A percentile compares a stretch with the other conserved stretches of the same genome.
phyloP scores from a whole-genome alignment of 2,888 invertebrate species.

The Acanthosepion pharaonis region DNA sequence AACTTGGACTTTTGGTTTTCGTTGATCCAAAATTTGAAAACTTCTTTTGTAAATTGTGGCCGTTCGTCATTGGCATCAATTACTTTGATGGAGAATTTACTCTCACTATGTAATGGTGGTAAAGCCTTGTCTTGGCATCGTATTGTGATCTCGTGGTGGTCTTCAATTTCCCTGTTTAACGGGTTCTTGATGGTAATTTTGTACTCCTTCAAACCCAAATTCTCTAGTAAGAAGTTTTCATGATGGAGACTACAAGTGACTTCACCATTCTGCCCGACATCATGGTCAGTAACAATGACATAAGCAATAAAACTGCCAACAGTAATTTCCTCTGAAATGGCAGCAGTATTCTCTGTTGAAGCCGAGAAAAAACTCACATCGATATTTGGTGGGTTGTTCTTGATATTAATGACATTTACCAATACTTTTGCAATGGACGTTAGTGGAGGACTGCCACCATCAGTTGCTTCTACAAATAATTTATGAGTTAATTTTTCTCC shows the following conservation, averaged over 20 bases:
- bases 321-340: neutral
- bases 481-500: neutral
- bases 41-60: neutral
- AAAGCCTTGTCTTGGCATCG: neutral
- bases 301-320: conserved; percentile 11
- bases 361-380: neutral
- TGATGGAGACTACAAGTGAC: neutral
- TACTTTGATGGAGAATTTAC: neutral
- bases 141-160: neutral
- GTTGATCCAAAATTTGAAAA: neutral
- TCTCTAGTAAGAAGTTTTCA: neutral
- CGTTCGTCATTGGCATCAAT: neutral
- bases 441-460: neutral
- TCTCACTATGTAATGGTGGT: neutral
- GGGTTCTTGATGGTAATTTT: neutral
- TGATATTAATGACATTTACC: neutral
- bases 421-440: neutral
- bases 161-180: neutral
- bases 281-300: neutral
- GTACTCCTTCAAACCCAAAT: neutral
- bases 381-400: neutral
- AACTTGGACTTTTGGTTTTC: neutral
- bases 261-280: neutral
- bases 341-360: neutral
- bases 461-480: neutral